These are phyloP conservation scores for Prunella strophiata DNA, from an alignment of 2,797 vertebrate species.

Conservation along the genomic window DNA sequence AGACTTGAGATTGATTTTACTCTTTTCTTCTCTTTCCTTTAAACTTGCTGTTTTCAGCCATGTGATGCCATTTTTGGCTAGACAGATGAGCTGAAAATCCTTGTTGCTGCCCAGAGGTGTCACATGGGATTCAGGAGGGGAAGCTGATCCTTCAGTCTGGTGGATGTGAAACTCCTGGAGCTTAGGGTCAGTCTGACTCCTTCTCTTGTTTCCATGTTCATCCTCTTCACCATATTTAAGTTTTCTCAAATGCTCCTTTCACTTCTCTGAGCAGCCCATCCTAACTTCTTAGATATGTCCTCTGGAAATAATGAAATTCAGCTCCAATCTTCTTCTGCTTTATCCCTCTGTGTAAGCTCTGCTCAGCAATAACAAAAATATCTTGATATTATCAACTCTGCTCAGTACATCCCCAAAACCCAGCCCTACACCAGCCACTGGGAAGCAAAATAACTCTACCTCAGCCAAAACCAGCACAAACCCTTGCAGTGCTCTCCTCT, in stretches of 20 bases:
- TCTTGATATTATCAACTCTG: not conserved
- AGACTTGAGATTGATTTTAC: not conserved
- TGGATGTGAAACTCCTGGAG: not conserved
- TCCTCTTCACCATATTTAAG: not conserved
- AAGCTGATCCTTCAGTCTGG: not conserved
- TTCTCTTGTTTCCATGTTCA: not conserved
- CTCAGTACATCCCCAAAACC: not conserved
- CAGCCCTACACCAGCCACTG: not conserved
- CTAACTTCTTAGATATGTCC: not conserved
- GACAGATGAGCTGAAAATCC: not conserved
- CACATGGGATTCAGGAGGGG: not conserved
- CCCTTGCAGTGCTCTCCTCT: not conserved
- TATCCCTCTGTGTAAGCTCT: not conserved
- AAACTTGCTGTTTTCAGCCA: not conserved
- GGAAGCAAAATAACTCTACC: not conserved
- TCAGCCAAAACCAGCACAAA: not conserved
- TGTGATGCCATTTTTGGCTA: not conserved
- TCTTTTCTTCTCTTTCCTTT: not conserved
- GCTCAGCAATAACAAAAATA: not conserved
- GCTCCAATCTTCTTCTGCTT: not conserved
- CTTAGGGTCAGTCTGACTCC: not conserved
- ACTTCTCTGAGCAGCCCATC: not conserved
- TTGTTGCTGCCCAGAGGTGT: not conserved
- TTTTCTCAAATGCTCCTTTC: not conserved
- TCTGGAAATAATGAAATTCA: not conserved